Conservation (phyloP, 2,888 invertebrate genomes). For the Ferrisia virgata region DNA sequence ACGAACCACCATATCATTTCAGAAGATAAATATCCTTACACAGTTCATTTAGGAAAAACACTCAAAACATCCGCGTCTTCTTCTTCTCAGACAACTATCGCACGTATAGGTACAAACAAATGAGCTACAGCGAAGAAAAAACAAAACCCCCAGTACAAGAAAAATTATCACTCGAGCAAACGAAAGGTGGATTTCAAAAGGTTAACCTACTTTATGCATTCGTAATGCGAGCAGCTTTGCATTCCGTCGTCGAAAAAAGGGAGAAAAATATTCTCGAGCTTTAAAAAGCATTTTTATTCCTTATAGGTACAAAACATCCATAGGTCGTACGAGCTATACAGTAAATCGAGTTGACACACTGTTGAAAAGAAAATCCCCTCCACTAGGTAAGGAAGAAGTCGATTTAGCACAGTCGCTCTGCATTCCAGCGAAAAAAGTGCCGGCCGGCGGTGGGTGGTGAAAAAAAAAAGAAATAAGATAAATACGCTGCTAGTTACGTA, state of each 20-base stretch:
- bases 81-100: no score
- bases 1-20: neutral
- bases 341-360: constrained; percentile 3
- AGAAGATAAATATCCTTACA: neutral
- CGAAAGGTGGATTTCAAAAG: constrained; percentile 17
- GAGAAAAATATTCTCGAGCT: constrained; percentile 2
- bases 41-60: neutral
- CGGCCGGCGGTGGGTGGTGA: neutral
- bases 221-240: neutral
- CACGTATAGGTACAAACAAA: neutral
- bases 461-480: neutral
- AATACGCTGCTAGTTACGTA: neutral
- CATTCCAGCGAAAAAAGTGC: neutral
- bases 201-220: neutral
- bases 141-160: neutral
- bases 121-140: neutral
- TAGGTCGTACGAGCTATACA: neutral
- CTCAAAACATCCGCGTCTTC: neutral
- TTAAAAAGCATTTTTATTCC: constrained; percentile 25
- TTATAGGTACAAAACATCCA: neutral
- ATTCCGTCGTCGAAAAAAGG: neutral
- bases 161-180: neutral
- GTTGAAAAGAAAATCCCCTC: constrained; percentile 14
- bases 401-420: neutral
- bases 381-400: neutral